Conservation (phyloP, 1,140 invertebrate species). For the Neotoxoptera formosana region DNA sequence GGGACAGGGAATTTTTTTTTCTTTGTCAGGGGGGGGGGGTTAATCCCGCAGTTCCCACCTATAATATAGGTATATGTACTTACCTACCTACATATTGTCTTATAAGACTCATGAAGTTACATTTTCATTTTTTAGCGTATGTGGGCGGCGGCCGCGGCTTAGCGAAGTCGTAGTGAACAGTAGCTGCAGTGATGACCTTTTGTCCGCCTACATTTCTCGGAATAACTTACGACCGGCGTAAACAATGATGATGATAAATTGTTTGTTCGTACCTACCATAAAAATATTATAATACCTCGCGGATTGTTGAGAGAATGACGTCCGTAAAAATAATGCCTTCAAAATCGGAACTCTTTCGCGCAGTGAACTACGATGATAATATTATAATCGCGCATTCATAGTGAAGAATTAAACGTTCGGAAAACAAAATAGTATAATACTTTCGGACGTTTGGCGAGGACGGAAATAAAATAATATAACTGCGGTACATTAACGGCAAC, state of each 20-base stretch:
- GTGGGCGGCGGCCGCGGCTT: neutral
- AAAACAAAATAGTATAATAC: neutral
- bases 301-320: neutral
- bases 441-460: neutral
- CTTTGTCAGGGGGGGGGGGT: too few relatives aligned
- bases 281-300: neutral
- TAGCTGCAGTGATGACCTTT: slow-evolving; percentile 1
- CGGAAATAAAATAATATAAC: neutral
- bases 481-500: neutral
- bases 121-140: neutral
- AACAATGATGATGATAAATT: slow-evolving; percentile 47
- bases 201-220: slow-evolving; percentile 25
- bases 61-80: too few relatives aligned
- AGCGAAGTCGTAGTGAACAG: neutral
- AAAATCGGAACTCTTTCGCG: neutral
- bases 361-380: neutral
- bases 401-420: neutral
- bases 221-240: neutral
- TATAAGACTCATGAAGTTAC: neutral
- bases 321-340: neutral
- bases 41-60: neutral
- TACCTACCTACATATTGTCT: neutral
- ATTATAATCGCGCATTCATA: neutral
- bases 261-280: neutral
- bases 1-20: too few relatives aligned